Base-by-base conservation (phyloP, 2,888 invertebrate species). In the Epiblema foenella region DNA sequence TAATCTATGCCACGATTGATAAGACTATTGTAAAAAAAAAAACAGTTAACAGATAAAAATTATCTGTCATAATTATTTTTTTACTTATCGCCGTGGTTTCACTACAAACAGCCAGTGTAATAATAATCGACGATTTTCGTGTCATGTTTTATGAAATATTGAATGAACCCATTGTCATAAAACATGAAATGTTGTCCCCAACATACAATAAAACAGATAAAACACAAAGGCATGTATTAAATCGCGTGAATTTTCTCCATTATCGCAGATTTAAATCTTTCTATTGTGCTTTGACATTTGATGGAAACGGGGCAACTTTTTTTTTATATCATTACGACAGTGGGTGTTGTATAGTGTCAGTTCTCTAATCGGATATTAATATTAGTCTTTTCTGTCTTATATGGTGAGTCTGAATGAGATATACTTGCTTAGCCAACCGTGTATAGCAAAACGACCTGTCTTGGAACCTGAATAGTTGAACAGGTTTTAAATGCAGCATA, bases 221-320 rank as follows among this genome's bases (percentile, higher is more conserved):
- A 69, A 69, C 64, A 65, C 69, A 65, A 69, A 65, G 58, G 64
- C 51, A 73, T 73, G 74, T 73, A 65, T 68, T 75, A 72, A 75
- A 79, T 81, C 78, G 80, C 82, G 81, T 83, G 83, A 77, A 78
- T 74, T 76, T 69, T 68, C 59, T 77, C 78, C 78, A 59, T 81
- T 81, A 79, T 81, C 81, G 51, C 65, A 65, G 64, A 73, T 75
- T 73, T 77, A 79, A 76, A 78, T 77, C 77, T 75, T 49, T 74
- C 75, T 74, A 79, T 78, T 80, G 77, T 78, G 75, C 74, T 76
- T 73, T 79, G 77, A 75, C 78, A 78, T 70, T 80, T 76, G 68
- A 73, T 72, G 72, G 71, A 67, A 60, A 59, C 59, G 63, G 67
- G 51, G 60, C 59, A 64, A 46, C 33, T 70, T 70, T 67, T 68